These are phyloP conservation scores for Cataglyphis cursor DNA, from an alignment of 2,888 invertebrate genomes.

Conservation along the genomic window DNA sequence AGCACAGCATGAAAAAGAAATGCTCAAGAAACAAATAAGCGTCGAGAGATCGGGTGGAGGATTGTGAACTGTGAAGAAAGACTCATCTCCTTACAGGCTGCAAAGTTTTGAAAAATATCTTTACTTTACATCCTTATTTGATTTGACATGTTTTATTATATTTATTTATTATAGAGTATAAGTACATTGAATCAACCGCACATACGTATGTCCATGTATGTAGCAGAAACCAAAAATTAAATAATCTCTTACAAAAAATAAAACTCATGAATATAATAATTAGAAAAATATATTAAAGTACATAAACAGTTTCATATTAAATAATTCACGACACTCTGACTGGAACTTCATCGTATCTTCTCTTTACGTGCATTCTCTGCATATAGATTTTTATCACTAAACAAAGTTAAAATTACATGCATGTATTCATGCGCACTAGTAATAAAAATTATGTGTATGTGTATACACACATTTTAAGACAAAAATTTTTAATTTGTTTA, in stretches of 20 bases:
- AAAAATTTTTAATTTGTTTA: not conserved
- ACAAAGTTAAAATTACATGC: not conserved
- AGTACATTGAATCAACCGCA: not conserved
- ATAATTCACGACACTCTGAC: not conserved
- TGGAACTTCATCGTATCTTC: not conserved
- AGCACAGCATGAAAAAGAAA: constrained; percentile 92
- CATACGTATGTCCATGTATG: not conserved
- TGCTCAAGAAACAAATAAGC: constrained; percentile 91
- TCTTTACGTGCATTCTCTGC: not conserved
- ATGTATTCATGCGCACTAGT: not conserved
- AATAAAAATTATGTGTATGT: not conserved
- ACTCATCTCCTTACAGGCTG: not conserved
- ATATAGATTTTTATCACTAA: not conserved
- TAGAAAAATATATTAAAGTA: not conserved
- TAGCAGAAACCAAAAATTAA: constrained; percentile 11
- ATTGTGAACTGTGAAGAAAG: constrained; percentile 92
- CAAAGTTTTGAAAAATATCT: constrained; percentile 13
- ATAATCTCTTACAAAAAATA: not conserved
- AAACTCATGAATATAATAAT: not conserved
- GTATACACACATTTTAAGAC: not conserved
- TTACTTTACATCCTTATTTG: not conserved
- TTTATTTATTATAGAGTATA: constrained; percentile 38
- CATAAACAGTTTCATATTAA: constrained; percentile 4
- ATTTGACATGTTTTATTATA: constrained; percentile 5
- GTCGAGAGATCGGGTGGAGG: constrained; percentile 99